Base-by-base conservation (phyloP, 2,113 vertebrate species). In the Cololabis saira region DNA sequence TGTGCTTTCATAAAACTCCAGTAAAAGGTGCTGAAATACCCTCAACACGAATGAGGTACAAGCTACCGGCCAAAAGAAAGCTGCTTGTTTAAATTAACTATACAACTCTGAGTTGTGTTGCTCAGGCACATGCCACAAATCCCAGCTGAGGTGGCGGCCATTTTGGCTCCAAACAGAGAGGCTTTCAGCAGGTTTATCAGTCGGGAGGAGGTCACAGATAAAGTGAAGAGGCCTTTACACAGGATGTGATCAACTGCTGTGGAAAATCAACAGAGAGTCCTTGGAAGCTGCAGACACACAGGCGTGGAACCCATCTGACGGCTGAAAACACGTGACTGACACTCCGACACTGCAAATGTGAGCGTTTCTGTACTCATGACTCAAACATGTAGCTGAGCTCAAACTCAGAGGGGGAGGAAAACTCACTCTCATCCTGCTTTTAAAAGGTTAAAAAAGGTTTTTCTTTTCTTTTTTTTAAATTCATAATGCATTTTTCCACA, bases 211-310 rank as follows among this genome's bases (percentile, higher is more conserved):
- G 76, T 76, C 86, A 82, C 19, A 66, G 79, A 86, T 84, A 84
- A 82, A 47, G 80, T 74, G 78, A 84, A 88, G 69, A 64, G 61
- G 43, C 24, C 16, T 48, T 74, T 86, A 71, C 79, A 59, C 4
- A 11, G 65, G 61, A 82, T 47, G 62, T 62, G 18, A 65, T 66
- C 55, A 37, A 27, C 18, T 17, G 49, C 71, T 69, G 71, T 56
- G 63, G 59, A 76, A 82, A 87, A 87, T 87, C 78, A 85, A 88
- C 84, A 65, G 21, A 73, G 71, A 70, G 72, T 43, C 44, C 61
- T 51, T 61, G 60, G 62, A 69, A 2, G 50, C 64, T 4, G 51
- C 43, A 61, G 18, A n/a, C 11, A 14, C 2, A 7, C 22, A 54
- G 56, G 41, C 51, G 52, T 33, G 66, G 64, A 74, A 43, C 7